Base-by-base conservation (phyloP, 2,113 vertebrate genomes). In the Donacobius atricapilla region DNA sequence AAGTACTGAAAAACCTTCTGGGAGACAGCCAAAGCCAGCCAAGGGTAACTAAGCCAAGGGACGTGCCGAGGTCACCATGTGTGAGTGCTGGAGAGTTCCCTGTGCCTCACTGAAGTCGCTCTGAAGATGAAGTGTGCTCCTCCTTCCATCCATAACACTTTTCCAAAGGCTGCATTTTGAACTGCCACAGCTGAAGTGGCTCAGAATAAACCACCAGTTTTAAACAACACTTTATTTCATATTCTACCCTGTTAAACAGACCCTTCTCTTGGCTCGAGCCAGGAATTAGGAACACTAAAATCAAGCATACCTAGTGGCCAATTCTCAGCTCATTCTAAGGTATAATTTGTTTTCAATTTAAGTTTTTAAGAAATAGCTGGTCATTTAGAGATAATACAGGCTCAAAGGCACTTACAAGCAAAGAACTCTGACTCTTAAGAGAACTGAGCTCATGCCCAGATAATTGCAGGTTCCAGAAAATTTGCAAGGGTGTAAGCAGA, bases 291-390 rank as follows among this genome's bases (percentile, higher is more conserved):
- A 85, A 23, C 19, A 53, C 15, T 28, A 51, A 66, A 73, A 1
- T 9, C 50, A 65, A 57, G 65, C 18, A 15, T 3, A 77, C 5
- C 19, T 6, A 28, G 14, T 21, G 56, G 25, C 40, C 37, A 53
- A 30, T 70, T 86, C 66, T 89, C 76, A 66, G 24, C 17, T 76
- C 47, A 35, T 24, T 21, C 40, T 54, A 54, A 58, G 47, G 13
- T 3, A 27, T 7, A 11, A 1, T 2, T 8, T 23, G 42, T 69
- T 91, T 72, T 27, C 45, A 48, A 0, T 5, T 28, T 3, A 6
- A 12, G 5, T 50, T 90, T 87, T 85, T 39, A 64, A 56, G 57
- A 44, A 75, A 16, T 5, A 47, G 11, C 11, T 60, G 42, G 25
- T 75, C 30, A 53, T 73, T 72, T 39, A 71, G 42, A 56, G 54